These are phyloP conservation scores for Decapterus maruadsi DNA, from an alignment of 2,797 vertebrate genomes.

Conservation along the genomic window DNA sequence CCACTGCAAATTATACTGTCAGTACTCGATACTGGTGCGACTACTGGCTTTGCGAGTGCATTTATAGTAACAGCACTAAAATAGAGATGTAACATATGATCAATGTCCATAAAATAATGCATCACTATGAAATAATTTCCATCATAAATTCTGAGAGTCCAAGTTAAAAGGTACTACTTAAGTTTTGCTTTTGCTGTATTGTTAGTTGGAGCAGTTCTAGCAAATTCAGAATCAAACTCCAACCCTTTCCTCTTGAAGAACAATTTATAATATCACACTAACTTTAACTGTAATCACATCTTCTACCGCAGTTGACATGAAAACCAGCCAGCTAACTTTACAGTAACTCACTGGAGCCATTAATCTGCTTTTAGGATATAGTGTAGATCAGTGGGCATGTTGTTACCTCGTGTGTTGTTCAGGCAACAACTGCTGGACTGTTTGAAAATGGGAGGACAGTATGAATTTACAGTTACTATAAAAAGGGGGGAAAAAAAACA, in stretches of 20 bases:
- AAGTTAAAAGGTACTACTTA: not conserved
- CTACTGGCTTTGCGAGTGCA: not conserved
- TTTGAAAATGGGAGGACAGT: not conserved
- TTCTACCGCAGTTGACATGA: too few relatives aligned
- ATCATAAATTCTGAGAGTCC: not conserved
- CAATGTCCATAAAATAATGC: not conserved
- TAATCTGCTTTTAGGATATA: too few relatives aligned
- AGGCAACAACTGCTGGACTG: too few relatives aligned
- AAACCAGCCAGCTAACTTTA: too few relatives aligned
- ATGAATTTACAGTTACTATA: not conserved
- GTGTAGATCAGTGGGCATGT: too few relatives aligned
- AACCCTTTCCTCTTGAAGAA: too few relatives aligned
- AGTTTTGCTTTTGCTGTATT: too few relatives aligned
- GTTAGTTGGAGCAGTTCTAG: too few relatives aligned
- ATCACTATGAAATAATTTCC: not conserved
- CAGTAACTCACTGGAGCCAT: too few relatives aligned
- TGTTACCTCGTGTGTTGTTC: not conserved
- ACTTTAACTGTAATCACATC: too few relatives aligned
- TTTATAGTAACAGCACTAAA: not conserved
- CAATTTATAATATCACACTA: too few relatives aligned
- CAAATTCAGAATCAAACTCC: too few relatives aligned
- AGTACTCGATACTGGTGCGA: not conserved
- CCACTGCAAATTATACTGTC: not conserved
- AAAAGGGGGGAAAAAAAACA: constrained; percentile 2
- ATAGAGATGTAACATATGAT: not conserved